phyloP scores from a whole-genome alignment of 2,888 invertebrate genomes.

The Brachylomia viminalis region DNA sequence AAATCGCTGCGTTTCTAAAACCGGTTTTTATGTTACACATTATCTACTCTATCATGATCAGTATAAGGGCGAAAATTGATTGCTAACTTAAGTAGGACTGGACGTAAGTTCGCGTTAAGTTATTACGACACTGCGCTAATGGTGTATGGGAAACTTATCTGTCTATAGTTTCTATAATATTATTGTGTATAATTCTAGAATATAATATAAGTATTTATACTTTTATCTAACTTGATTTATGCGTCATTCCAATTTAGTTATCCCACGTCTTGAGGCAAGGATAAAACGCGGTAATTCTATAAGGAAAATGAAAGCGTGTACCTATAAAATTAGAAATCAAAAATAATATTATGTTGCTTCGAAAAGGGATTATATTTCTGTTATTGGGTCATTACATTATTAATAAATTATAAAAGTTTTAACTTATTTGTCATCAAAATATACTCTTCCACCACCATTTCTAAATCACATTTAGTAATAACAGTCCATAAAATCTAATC shows the following conservation, averaged over 20 bases:
- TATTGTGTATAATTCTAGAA: conserved; percentile 32
- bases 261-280: conserved; percentile 24
- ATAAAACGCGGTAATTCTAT: conserved; percentile 29
- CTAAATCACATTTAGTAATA: background rate
- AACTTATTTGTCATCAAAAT: background rate
- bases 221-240: conserved; percentile 21
- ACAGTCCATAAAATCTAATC: background rate
- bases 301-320: conserved; percentile 39
- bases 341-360: background rate
- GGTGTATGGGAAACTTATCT: conserved; percentile 67
- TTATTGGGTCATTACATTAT: background rate
- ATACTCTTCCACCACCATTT: background rate
- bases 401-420: background rate
- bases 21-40: conserved; percentile 59
- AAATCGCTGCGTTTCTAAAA: conserved; percentile 82
- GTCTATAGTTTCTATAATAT: conserved; percentile 52
- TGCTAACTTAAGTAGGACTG: conserved; percentile 71
- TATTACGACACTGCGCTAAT: conserved; percentile 75
- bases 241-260: conserved; percentile 44
- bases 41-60: conserved; percentile 65
- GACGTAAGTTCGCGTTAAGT: conserved; percentile 70
- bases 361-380: background rate
- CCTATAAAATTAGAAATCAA: background rate
- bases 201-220: background rate
- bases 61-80: conserved; percentile 68